phyloP scores from a whole-genome alignment of 1,140 invertebrate species.

The Drosophila pallidifrons region DNA sequence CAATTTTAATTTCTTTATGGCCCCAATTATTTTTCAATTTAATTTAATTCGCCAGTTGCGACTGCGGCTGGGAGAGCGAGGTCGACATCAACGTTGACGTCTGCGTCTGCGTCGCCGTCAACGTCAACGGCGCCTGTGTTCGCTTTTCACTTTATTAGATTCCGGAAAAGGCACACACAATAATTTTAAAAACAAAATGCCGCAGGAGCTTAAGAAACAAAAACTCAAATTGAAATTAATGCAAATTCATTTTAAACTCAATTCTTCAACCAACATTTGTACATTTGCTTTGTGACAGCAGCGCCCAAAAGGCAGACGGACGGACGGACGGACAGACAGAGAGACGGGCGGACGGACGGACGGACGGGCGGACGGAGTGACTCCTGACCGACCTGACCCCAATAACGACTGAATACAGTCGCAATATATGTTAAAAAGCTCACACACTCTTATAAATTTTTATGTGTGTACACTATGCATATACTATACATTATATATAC shows the following conservation, averaged over 20 bases:
- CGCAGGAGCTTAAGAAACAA: conserved; percentile 46
- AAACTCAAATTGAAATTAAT: conserved; percentile 71
- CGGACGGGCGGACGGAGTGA: conserved; percentile 28
- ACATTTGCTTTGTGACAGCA: conserved; percentile 66
- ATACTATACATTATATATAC: not conserved
- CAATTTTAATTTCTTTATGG: conserved; percentile 63
- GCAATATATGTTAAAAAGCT: conserved; percentile 5
- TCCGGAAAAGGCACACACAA: conserved; percentile 10
- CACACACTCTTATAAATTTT: not conserved
- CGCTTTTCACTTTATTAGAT: conserved; percentile 9
- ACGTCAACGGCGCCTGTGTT: not conserved
- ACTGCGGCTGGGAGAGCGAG: conserved; percentile 1
- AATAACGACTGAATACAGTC: conserved; percentile 19
- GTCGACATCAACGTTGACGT: not conserved
- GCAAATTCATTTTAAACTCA: conserved; percentile 77
- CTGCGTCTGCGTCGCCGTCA: too few relatives aligned
- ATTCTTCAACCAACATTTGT: conserved; percentile 67
- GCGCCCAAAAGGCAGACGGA: conserved; percentile 6
- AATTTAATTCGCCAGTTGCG: conserved; percentile 41
- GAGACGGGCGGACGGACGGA: conserved; percentile 17
- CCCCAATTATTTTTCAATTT: conserved; percentile 62
- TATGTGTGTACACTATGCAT: not conserved
- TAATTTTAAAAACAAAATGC: conserved; percentile 27
- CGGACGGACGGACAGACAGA: conserved; percentile 13
- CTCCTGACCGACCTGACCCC: conserved; percentile 24